These are phyloP conservation scores for Cataglyphis rosenhaueri DNA, from an alignment of 2,888 invertebrate species.

Conservation along the genomic window DNA sequence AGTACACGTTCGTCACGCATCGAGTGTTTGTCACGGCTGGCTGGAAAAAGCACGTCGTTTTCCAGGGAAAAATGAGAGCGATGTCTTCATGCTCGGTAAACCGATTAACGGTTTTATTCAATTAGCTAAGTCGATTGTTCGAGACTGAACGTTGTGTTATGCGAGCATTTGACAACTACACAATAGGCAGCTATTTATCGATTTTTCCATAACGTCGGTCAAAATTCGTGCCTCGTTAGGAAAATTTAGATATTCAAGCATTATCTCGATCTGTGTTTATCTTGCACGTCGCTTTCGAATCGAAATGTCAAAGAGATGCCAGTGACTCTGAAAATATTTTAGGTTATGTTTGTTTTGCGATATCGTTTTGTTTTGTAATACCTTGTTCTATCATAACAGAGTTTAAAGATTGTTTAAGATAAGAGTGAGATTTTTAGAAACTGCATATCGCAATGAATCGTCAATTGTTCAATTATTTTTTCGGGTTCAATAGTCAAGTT, in stretches of 20 bases:
- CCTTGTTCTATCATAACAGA: background rate
- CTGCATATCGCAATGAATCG: too few relatives aligned
- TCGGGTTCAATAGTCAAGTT: background rate
- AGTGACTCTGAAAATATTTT: slow-evolving; percentile 19
- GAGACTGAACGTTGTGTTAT: slow-evolving; percentile 10
- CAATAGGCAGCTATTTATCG: slow-evolving; percentile 62
- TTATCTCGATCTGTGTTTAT: background rate
- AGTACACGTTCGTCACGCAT: slow-evolving; percentile 20
- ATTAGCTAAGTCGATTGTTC: slow-evolving; percentile 49
- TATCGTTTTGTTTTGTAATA: background rate
- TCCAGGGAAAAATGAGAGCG: slow-evolving; percentile 53
- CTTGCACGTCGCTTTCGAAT: background rate
- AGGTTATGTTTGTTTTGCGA: slow-evolving; percentile 68
- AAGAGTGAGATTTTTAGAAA: background rate
- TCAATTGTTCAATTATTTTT: background rate
- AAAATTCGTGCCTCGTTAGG: background rate
- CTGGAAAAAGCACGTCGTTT: slow-evolving; percentile 25
- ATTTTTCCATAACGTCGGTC: slow-evolving; percentile 49
- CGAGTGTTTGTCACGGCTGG: slow-evolving; percentile 4
- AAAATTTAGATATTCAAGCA: background rate
- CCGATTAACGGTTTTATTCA: slow-evolving; percentile 41
- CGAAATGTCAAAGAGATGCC: background rate
- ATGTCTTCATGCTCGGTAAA: slow-evolving; percentile 59
- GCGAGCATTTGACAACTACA: slow-evolving; percentile 50
- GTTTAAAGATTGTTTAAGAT: background rate